Conservation (phyloP, 2,888 invertebrate species). For the Blomia tropicalis region DNA sequence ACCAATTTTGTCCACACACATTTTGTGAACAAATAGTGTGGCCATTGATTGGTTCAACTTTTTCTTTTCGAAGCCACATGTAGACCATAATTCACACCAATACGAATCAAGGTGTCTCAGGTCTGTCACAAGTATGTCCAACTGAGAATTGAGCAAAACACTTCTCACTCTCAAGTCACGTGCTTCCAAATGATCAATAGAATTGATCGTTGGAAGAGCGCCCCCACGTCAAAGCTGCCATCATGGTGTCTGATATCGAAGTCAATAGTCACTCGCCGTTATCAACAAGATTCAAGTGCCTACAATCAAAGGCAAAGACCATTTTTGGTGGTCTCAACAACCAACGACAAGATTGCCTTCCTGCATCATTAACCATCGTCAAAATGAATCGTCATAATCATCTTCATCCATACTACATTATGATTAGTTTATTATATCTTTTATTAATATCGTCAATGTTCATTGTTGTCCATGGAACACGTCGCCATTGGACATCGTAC, state of each 20-base stretch:
- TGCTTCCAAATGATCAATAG: too few relatives aligned
- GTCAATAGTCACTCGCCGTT: neutral
- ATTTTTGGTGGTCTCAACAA: neutral
- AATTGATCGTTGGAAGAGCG: too few relatives aligned
- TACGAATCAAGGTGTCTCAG: too few relatives aligned
- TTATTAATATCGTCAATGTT: neutral
- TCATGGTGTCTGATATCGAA: neutral
- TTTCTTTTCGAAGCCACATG: too few relatives aligned
- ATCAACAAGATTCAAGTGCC: neutral
- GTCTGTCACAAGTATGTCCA: too few relatives aligned
- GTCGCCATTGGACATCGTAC: constrained; percentile 6
- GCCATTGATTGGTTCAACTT: too few relatives aligned
- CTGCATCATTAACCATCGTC: neutral
- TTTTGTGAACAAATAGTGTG: too few relatives aligned
- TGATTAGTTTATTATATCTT: neutral
- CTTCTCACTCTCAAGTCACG: too few relatives aligned
- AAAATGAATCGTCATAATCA: neutral
- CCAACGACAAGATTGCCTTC: neutral
- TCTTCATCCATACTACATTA: neutral
- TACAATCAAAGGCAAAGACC: neutral
- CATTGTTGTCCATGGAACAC: neutral
- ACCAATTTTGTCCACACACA: too few relatives aligned
- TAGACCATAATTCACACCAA: too few relatives aligned
- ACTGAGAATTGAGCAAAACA: too few relatives aligned
- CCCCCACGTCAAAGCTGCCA: too few relatives aligned